Base-by-base conservation (phyloP, 2,888 invertebrate genomes). In the Apamea anceps region DNA sequence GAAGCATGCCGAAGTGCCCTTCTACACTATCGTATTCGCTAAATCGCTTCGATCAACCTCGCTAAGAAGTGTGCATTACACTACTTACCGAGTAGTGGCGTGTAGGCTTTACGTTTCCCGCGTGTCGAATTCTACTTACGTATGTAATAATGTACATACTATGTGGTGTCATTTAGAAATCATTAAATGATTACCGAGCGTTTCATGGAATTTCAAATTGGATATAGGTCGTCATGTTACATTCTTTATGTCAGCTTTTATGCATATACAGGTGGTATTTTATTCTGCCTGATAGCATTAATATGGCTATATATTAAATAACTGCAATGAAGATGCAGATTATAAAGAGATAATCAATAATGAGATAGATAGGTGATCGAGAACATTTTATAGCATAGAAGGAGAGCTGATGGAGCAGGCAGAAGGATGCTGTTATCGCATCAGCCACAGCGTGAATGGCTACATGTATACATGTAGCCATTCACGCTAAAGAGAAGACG, bases 131-230 rank as follows among this genome's bases (percentile, higher is more conserved):
- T 37, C 25, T 37, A 51, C 54, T 12, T 54, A 66, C 32, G n/a
- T 72, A 37, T 13, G 10, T 45, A 57, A 6, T 18, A 68, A 37
- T 28, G 12, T 51, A 54, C 1, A 6, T 21, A 25, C 21, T 32
- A 63, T 25, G 15, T 21, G 42, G 51, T 66, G n/a, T 70, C 32
- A 71, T 80, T 42, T 54, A 51, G 5, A 62, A 63, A 57, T 21
- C 57, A 54, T 62, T 71, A 57, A 12, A 2, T 54, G 67, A 62
- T 70, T 72, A 73, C 25, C 12, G 7, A 83, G 83, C 70, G 45
- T 57, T 86, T 70, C 60, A 62, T 66, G 54, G 54, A 70, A 86
- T n/a, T 70, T n/a, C 5, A 32, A 72, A 77, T 48, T 77, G n/a
- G 70, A 82, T 65, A 62, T 12, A 4, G 12, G 57, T 48, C 45